A percentile compares a stretch with the other conserved stretches of the same genome.
phyloP scores from a whole-genome alignment of 1,140 invertebrate species.

The Magallana ariakensis region DNA sequence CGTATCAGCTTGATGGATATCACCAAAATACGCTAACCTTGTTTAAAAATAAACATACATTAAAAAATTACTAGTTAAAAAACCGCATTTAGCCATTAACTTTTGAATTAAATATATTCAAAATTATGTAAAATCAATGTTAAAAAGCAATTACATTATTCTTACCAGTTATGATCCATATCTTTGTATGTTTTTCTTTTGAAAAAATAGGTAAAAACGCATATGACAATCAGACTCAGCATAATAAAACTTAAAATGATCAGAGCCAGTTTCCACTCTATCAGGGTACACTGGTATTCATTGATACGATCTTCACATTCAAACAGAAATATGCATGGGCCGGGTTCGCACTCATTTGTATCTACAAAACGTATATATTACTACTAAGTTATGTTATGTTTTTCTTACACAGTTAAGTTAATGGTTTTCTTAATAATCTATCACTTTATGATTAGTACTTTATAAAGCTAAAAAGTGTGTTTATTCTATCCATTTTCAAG shows the following conservation, averaged over 20 bases:
- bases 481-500: no score
- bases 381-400: no score
- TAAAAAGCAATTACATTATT: no score
- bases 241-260: neutral
- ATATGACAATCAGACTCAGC: neutral
- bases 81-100: no score
- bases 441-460: no score
- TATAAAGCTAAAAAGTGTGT: no score
- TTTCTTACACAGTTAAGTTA: no score
- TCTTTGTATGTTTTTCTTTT: neutral
- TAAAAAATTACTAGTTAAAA: no score
- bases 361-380: conserved; percentile 8
- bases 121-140: no score
- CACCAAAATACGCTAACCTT: neutral
- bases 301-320: conserved; percentile 29
- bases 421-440: no score
- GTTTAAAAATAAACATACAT: neutral
- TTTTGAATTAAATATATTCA: no score
- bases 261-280: neutral
- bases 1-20: neutral
- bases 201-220: neutral
- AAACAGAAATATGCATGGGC: conserved; percentile 20
- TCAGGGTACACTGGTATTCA: neutral
- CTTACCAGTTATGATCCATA: neutral
- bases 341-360: conserved; percentile 40